Percentiles rank a stretch among this genome's conserved stretches.
Evolutionary conservation across 1,140 invertebrate species (phyloP).

Genomic region (Drosophila bipectinata): DNA sequence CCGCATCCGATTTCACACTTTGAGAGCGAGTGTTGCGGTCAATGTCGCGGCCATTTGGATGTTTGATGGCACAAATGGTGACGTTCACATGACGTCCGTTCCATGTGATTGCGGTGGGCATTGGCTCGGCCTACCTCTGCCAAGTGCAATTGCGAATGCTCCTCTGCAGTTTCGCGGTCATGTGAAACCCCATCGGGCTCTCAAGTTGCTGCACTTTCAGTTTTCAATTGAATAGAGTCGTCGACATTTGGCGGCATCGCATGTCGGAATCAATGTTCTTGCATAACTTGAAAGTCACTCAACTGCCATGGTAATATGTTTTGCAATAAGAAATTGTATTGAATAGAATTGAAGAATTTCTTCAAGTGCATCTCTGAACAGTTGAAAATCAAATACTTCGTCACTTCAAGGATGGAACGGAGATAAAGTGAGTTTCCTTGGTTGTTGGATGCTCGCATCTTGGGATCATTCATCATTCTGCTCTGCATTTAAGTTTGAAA

Average conservation of each 20-base stretch:
- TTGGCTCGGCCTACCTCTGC: conserved; percentile 29
- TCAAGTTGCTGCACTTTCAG: conserved; percentile 62
- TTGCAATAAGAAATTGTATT: conserved; percentile 1
- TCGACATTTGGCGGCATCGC: conserved; percentile 23
- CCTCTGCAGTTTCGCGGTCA: conserved; percentile 23
- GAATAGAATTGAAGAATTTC: background rate
- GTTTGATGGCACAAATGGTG: conserved; percentile 53
- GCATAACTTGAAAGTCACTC: conserved; percentile 47
- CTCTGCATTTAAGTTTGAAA: conserved; percentile 66
- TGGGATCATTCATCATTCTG: conserved; percentile 72
- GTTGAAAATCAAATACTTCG: conserved; percentile 59
- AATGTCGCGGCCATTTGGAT: conserved; percentile 55
- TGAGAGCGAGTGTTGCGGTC: conserved; percentile 28
- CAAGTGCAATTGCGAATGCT: conserved; percentile 28
- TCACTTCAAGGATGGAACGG: conserved; percentile 6
- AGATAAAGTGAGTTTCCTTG: conserved; percentile 37
- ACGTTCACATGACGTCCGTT: conserved; percentile 23
- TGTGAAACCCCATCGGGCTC: conserved; percentile 46
- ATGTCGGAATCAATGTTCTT: conserved; percentile 29
- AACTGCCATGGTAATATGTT: background rate
- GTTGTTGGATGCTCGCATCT: conserved; percentile 21
- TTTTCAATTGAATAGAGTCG: conserved; percentile 53
- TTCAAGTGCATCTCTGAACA: background rate
- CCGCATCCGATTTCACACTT: conserved; percentile 52
- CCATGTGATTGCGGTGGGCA: conserved; percentile 39